Evolutionary conservation across 2,888 invertebrate genomes (phyloP), one percentile per base, ranked within the genome.

Genomic region (Zele albiditarsus): DNA sequence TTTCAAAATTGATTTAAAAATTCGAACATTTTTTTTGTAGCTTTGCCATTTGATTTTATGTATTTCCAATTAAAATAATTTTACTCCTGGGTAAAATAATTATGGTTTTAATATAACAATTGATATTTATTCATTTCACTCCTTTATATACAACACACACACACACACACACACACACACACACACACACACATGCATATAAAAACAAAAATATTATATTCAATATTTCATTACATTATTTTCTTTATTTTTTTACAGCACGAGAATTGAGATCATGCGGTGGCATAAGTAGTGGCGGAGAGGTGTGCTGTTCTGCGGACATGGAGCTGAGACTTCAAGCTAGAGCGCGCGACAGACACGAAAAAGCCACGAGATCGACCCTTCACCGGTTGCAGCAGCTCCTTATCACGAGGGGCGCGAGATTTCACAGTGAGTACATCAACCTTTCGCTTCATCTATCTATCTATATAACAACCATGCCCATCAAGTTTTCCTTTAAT

Each of bases 381-480:
- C 94, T 97, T 76, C 92, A 92, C 82, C 94, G 94, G 87, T 91
- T 97, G 78, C 93, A 95, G 27, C 93, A 93, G 74, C 92, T 95
- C 79, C 92, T 97, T 84, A 92, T 93, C 70, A 93, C 93, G 81
- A 93, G 96, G 87, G 95, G 96, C 58, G 92, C 92, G 85, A 94
- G 94, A 89, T 97, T 97, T 90, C 96, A 97, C 89, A 94, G 97
- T 97, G 90, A 94, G 94, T 92, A 70, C 70, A 71, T 62, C 27
- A 71, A 71, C 42, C 42, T 62, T 31, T 16, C 12, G 25, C 4
- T 49, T 38, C 8, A 31, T 16, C n/a, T n/a, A 14, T 63, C 33
- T 20, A 63, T 23, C 20, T 33, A 14, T 4, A 16, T 1, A 62
- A 14, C n/a, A 28, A 5, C 20, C n/a, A 71, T 28, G 27, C 62